Conservation (phyloP, 1,140 invertebrate genomes). For the Hylaeus anthracinus region DNA sequence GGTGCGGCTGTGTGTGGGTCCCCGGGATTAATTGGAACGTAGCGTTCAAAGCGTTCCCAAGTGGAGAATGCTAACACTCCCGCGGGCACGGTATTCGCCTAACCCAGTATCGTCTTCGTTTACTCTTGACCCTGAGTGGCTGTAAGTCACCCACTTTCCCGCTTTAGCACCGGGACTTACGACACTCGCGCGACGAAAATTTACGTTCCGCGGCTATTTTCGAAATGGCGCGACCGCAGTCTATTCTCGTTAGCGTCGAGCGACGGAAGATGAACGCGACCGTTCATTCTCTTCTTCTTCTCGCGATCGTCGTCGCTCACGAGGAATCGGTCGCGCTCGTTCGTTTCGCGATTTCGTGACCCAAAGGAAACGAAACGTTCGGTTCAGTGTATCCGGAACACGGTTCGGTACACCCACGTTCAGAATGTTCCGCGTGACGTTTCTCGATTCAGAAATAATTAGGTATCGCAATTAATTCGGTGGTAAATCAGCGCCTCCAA, state of each 20-base stretch:
- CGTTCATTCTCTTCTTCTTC: constrained; percentile 5
- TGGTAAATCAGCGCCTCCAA: too few relatives aligned
- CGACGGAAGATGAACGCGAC: constrained; percentile 14
- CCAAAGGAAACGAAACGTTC: background rate
- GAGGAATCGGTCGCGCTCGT: background rate
- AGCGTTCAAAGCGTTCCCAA: background rate
- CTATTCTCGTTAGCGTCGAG: constrained; percentile 40
- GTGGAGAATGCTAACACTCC: background rate
- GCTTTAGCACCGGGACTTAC: constrained; percentile 40
- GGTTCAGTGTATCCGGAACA: too few relatives aligned
- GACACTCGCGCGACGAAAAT: constrained; percentile 34
- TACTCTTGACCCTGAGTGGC: constrained; percentile 53
- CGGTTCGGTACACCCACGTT: too few relatives aligned
- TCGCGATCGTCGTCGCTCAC: background rate
- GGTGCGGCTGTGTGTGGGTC: background rate
- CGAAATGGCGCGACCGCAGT: constrained; percentile 23
- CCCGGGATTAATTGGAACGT: background rate
- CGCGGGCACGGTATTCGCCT: constrained; percentile 9
- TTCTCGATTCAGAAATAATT: too few relatives aligned
- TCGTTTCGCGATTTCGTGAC: background rate
- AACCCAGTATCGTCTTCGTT: constrained; percentile 41
- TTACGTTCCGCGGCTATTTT: constrained; percentile 48
- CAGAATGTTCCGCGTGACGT: too few relatives aligned
- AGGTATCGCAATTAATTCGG: too few relatives aligned
- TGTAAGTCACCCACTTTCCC: constrained; percentile 54